phyloP scores from a whole-genome alignment of 2,113 vertebrate genomes.

The Hydrochoerus hydrochaeris region DNA sequence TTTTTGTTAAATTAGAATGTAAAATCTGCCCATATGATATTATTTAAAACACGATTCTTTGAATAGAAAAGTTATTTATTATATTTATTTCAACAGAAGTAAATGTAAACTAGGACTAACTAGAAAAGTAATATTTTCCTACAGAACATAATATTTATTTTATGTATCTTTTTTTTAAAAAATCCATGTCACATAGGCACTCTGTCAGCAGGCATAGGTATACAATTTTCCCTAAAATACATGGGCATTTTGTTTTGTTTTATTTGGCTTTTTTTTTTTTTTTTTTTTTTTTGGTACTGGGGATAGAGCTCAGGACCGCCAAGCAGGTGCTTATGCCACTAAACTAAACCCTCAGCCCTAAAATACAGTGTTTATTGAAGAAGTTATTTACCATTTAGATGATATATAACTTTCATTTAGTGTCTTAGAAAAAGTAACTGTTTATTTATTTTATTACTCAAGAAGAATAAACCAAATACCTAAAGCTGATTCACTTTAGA shows the following conservation, averaged over 20 bases:
- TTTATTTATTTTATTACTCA: constrained; percentile 55
- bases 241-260: too few relatives aligned
- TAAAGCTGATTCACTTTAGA: constrained; percentile 5
- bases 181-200: background rate
- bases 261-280: too few relatives aligned
- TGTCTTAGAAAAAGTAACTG: background rate
- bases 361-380: background rate
- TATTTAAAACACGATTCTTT: background rate
- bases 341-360: too few relatives aligned
- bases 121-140: background rate
- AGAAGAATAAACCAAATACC: background rate
- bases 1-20: background rate
- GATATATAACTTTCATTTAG: background rate
- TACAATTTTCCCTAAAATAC: background rate
- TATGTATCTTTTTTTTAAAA: constrained; percentile 14
- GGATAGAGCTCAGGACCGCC: too few relatives aligned
- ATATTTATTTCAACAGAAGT: background rate
- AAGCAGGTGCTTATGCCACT: too few relatives aligned
- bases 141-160: background rate
- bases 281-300: too few relatives aligned
- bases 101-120: background rate
- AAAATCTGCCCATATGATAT: background rate
- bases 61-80: background rate
- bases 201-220: background rate
- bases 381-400: background rate